These are phyloP conservation scores for Macrosteles quadrilineatus DNA, from an alignment of 1,140 invertebrate species.

Conservation along the genomic window DNA sequence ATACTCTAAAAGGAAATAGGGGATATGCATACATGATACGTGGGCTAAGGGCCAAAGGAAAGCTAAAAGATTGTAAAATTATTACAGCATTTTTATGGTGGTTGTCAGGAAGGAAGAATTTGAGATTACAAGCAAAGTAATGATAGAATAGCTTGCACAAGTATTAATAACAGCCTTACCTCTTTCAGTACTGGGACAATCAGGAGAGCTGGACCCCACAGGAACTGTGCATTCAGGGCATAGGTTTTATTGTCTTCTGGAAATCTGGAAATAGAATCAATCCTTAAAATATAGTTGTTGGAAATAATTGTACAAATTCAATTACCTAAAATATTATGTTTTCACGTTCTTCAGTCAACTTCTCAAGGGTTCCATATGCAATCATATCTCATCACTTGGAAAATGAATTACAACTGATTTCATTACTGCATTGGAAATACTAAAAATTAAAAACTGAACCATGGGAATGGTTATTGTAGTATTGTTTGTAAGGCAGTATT, in stretches of 20 bases:
- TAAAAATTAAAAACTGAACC: not conserved
- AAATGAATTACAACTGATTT: not conserved
- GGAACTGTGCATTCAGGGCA: conserved; percentile 75
- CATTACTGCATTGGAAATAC: not conserved
- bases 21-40: too few species aligned
- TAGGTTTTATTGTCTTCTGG: conserved; percentile 65
- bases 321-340: conserved; percentile 1
- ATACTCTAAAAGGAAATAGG: too few species aligned
- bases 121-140: too few species aligned
- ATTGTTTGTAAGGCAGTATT: too few species aligned
- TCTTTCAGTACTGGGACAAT: conserved; percentile 73
- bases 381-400: not conserved
- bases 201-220: conserved; percentile 75
- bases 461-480: too few species aligned
- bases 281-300: conserved; percentile 14
- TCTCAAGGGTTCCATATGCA: not conserved
- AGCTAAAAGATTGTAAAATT: too few species aligned
- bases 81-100: too few species aligned
- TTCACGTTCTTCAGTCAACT: conserved; percentile 2
- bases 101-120: too few species aligned
- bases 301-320: conserved; percentile 1
- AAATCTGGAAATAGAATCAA: conserved; percentile 58
- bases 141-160: too few species aligned
- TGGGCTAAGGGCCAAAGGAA: too few species aligned
- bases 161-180: conserved; percentile 53